phyloP scores from a whole-genome alignment of 1,140 invertebrate genomes.

The Colletes latitarsis region DNA sequence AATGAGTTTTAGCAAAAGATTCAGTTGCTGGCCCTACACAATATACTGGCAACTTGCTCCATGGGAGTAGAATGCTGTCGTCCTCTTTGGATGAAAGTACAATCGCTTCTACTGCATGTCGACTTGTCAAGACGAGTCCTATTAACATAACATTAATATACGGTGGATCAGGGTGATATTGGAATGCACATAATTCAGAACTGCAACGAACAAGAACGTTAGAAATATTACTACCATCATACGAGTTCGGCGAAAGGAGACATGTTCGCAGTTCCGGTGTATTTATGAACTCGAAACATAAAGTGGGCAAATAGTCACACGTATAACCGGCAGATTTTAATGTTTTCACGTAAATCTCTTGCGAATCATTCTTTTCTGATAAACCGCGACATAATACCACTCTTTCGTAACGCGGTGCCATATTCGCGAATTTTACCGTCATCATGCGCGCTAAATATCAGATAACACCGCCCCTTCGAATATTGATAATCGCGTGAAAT shows the following conservation, averaged over 20 bases:
- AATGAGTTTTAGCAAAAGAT: constrained; percentile 59
- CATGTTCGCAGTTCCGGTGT: constrained; percentile 60
- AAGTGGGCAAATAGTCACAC: constrained; percentile 71
- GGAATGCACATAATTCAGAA: constrained; percentile 18
- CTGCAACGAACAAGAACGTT: neutral
- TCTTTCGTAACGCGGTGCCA: constrained; percentile 51
- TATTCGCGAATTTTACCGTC: constrained; percentile 9
- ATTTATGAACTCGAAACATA: constrained; percentile 75
- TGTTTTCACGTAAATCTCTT: constrained; percentile 68
- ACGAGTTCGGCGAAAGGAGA: constrained; percentile 62
- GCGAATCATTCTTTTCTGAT: constrained; percentile 65
- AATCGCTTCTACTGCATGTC: constrained; percentile 74
- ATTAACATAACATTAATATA: neutral
- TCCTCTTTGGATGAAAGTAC: constrained; percentile 53
- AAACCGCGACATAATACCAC: constrained; percentile 74
- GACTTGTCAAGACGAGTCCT: constrained; percentile 78
- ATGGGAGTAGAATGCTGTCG: constrained; percentile 53
- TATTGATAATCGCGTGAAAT: neutral
- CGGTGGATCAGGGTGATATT: neutral
- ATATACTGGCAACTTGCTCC: constrained; percentile 69
- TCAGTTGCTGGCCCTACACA: constrained; percentile 77
- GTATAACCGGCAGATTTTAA: constrained; percentile 71
- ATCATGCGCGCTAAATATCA: neutral
- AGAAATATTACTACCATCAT: constrained; percentile 69
- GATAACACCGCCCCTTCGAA: neutral